Evolutionary conservation across 2,888 invertebrate genomes (phyloP).

Genomic region (Cerceris ruficornis): DNA sequence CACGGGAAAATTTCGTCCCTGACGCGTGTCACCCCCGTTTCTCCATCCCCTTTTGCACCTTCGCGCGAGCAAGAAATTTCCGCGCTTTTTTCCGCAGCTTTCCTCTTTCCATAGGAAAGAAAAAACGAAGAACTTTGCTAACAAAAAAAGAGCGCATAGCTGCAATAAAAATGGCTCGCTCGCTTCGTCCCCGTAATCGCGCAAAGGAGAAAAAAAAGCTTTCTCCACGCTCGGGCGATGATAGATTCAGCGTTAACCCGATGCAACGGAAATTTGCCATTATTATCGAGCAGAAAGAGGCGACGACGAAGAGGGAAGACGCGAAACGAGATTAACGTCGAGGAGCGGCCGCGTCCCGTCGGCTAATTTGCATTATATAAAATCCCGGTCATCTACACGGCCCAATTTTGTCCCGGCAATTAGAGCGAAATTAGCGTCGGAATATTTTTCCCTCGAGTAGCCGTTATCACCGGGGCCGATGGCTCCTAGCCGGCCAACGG

Average conservation of each 20-base stretch:
- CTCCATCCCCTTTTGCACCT: background rate
- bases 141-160: too few relatives aligned
- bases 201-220: background rate
- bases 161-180: too few relatives aligned
- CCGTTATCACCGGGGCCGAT: constrained; percentile 32
- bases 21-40: background rate
- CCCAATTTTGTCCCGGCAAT: constrained; percentile 52
- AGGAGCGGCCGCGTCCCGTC: constrained; percentile 13
- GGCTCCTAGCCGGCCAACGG: background rate
- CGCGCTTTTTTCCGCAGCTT: too few relatives aligned
- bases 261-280: constrained; percentile 2
- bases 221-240: background rate
- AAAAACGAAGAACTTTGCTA: too few relatives aligned
- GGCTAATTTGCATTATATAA: constrained; percentile 54
- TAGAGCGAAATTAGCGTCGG: constrained; percentile 52
- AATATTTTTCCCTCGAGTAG: constrained; percentile 45
- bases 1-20: background rate
- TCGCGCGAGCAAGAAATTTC: background rate
- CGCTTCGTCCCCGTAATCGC: background rate
- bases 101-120: too few relatives aligned
- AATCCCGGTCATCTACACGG: constrained; percentile 43
- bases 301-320: background rate
- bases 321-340: constrained; percentile 41
- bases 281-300: background rate
- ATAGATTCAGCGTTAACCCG: constrained; percentile 1